Percentiles rank a stretch among this genome's conserved stretches.
Evolutionary conservation across 1,140 invertebrate species (phyloP).

Genomic region (Drosophila repletoides): DNA sequence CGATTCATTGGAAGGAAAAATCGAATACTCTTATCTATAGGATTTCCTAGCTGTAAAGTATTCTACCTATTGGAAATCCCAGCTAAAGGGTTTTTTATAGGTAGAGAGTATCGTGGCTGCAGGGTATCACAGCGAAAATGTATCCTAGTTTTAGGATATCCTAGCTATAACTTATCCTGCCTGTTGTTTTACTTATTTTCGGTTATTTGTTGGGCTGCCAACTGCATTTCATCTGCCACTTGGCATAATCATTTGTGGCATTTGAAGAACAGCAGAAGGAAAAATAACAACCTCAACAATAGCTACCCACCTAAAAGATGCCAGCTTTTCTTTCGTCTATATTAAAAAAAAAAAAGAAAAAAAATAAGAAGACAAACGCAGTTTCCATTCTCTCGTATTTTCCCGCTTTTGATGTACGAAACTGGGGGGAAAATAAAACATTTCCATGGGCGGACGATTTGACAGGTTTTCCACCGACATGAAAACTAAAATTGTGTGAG

Average conservation of each 20-base stretch:
- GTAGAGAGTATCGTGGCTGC: no score
- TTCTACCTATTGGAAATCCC: no score
- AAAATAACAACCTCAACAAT: conserved; percentile 7
- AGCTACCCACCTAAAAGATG: conserved; percentile 8
- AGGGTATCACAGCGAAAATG: no score
- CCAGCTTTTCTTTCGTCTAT: conserved; percentile 10
- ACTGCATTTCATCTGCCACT: conserved; percentile 37
- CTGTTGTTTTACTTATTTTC: not conserved
- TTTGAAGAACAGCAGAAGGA: conserved; percentile 11
- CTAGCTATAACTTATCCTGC: no score
- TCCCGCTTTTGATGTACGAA: conserved; percentile 14
- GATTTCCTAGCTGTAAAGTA: no score
- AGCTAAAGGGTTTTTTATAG: no score
- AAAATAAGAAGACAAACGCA: conserved; percentile 33
- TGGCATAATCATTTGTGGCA: conserved; percentile 53
- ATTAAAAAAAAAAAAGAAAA: no score
- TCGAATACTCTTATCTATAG: no score
- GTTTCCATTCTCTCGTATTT: conserved; percentile 8
- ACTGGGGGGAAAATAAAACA: conserved; percentile 41
- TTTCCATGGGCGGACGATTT: conserved; percentile 53
- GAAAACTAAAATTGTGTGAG: conserved; percentile 10
- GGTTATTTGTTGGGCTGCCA: conserved; percentile 3
- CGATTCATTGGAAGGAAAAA: no score
- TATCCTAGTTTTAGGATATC: no score
- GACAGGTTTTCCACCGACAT: conserved; percentile 45